Conservation (phyloP, 2,113 vertebrate genomes). For the Clarias macrocephalus region DNA sequence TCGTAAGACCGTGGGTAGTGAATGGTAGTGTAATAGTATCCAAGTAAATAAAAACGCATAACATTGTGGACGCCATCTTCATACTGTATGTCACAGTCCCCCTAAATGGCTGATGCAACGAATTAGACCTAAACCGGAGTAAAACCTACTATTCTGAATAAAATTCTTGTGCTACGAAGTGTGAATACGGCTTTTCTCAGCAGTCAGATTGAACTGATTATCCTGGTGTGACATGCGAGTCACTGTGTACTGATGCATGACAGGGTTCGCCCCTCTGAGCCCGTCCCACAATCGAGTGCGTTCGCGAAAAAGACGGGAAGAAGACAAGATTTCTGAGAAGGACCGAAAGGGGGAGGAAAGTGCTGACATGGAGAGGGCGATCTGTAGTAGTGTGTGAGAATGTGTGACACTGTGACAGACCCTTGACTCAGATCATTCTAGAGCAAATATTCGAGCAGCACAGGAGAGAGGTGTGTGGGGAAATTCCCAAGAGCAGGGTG, state of each 20-base stretch:
- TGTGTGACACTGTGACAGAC: constrained; percentile 7
- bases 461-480: constrained; percentile 7
- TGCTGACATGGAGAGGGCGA: neutral
- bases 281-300: neutral
- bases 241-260: neutral
- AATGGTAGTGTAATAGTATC: too few species aligned
- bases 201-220: neutral
- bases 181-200: neutral
- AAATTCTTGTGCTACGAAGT: neutral
- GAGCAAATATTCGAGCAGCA: constrained; percentile 30
- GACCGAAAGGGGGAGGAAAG: constrained; percentile 6
- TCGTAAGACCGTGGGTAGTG: neutral
- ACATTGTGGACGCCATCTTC: neutral
- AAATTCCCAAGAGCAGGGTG: constrained; percentile 32
- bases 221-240: neutral
- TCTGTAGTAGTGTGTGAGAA: neutral
- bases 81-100: neutral
- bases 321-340: constrained; percentile 33
- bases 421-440: constrained; percentile 50
- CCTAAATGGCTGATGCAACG: neutral
- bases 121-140: neutral
- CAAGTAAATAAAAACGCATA: neutral
- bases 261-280: constrained; percentile 22
- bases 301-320: constrained; percentile 17
- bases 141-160: neutral